A percentile compares a stretch with the other conserved stretches of the same genome.
Evolutionary conservation across 2,888 invertebrate genomes (phyloP).

Genomic region (Agrochola macilenta): DNA sequence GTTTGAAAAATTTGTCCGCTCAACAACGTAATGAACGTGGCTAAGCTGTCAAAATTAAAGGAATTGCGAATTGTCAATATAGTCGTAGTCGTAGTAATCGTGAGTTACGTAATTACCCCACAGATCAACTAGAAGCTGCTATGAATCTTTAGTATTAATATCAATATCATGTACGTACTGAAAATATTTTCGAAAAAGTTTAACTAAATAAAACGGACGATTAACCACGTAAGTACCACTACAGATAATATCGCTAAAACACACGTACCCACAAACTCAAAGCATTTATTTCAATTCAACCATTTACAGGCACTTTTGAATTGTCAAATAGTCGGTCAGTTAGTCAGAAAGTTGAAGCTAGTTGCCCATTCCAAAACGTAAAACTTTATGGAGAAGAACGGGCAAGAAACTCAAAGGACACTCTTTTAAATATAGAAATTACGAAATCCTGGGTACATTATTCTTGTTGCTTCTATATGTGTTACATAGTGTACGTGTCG

Average conservation of each 20-base stretch:
- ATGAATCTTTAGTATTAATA: background rate
- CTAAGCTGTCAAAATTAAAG: background rate
- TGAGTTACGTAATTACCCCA: background rate
- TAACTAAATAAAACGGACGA: slow-evolving; percentile 15
- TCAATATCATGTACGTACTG: background rate
- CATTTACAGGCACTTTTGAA: too few species aligned
- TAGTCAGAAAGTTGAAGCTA: too few species aligned
- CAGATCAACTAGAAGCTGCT: background rate
- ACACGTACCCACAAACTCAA: background rate
- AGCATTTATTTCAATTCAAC: too few species aligned
- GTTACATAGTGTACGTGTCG: slow-evolving; percentile 4
- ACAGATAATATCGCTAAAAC: slow-evolving; percentile 38
- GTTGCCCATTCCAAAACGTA: too few species aligned
- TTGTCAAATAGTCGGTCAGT: too few species aligned
- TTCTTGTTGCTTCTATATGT: too few species aligned
- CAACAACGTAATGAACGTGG: background rate
- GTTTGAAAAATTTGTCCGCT: too few species aligned
- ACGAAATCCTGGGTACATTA: too few species aligned
- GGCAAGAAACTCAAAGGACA: too few species aligned
- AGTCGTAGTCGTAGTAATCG: too few species aligned
- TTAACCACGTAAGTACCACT: slow-evolving; percentile 9
- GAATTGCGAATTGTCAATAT: background rate
- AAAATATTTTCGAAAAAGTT: background rate
- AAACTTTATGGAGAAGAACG: too few species aligned
- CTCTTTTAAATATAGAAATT: too few species aligned